Evolutionary conservation across 2,888 invertebrate genomes (phyloP).

Genomic region (Conops quadrifasciatus): DNA sequence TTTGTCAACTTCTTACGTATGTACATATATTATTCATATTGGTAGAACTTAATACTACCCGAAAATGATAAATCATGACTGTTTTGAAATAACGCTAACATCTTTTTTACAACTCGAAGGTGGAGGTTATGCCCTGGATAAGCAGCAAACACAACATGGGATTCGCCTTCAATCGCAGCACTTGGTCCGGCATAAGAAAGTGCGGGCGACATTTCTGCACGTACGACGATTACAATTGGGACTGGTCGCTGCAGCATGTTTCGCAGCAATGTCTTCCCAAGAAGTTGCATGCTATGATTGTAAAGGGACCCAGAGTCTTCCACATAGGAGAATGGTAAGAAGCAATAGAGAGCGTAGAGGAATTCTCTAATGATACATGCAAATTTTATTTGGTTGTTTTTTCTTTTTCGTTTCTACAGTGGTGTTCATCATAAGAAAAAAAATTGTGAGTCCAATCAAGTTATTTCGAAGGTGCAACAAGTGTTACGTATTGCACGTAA

Average conservation of each 20-base stretch:
- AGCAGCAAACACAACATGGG: slow-evolving; percentile 99
- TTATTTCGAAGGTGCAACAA: slow-evolving; percentile 84
- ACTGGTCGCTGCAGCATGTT: slow-evolving; percentile 94
- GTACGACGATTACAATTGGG: slow-evolving; percentile 99
- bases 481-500: slow-evolving; percentile 76
- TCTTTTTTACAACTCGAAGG: slow-evolving; percentile 67
- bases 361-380: background rate
- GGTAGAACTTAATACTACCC: no score
- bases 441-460: slow-evolving; percentile 86
- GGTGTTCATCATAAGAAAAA: slow-evolving; percentile 96
- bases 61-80: no score
- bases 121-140: slow-evolving; percentile 92
- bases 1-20: background rate
- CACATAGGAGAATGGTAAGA: slow-evolving; percentile 98
- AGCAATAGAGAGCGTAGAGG: background rate
- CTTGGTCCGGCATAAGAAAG: slow-evolving; percentile 84
- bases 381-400: background rate
- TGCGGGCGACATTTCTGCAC: slow-evolving; percentile 90
- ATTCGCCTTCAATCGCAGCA: slow-evolving; percentile 89
- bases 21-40: no score
- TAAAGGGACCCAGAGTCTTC: slow-evolving; percentile 93
- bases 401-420: slow-evolving; percentile 68
- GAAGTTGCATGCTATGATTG: slow-evolving; percentile 86
- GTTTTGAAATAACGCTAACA: no score
- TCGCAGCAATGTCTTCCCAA: slow-evolving; percentile 82